Evolutionary conservation across 2,113 vertebrate species (phyloP).

Genomic region (Bungarus multicinctus): DNA sequence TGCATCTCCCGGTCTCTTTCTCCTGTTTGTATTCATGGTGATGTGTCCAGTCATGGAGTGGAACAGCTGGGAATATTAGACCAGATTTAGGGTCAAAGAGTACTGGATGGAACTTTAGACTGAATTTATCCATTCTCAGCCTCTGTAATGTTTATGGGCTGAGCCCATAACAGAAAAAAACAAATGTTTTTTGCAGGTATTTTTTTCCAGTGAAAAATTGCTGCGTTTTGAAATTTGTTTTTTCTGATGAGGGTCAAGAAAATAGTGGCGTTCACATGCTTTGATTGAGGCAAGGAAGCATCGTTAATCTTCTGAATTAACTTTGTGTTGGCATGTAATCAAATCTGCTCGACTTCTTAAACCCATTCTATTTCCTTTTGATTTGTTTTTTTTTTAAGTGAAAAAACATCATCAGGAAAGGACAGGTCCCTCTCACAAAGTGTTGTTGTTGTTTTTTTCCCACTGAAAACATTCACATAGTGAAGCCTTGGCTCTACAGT

Average conservation of each 20-base stretch:
- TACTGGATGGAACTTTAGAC: background rate
- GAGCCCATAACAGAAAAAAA: background rate
- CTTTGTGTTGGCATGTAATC: background rate
- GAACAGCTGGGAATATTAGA: background rate
- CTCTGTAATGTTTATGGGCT: background rate
- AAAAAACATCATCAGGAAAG: background rate
- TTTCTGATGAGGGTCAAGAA: background rate
- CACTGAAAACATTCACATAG: background rate
- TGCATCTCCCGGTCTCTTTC: background rate
- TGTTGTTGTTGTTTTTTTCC: background rate
- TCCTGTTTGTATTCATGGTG: background rate
- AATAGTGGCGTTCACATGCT: background rate
- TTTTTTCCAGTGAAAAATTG: background rate
- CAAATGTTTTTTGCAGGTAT: background rate
- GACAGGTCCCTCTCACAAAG: background rate
- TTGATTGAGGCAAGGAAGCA: background rate
- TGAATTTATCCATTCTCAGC: background rate
- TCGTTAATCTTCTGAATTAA: background rate
- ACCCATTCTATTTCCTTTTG: background rate
- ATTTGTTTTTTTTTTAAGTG: background rate
- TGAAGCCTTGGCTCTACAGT: background rate
- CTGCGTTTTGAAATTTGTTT: background rate
- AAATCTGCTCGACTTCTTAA: background rate
- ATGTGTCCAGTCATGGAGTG: background rate
- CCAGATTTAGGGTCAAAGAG: background rate